Evolutionary conservation across 2,888 invertebrate species (phyloP), one percentile per base, ranked within the genome.

Genomic region (Catonia carolina): DNA sequence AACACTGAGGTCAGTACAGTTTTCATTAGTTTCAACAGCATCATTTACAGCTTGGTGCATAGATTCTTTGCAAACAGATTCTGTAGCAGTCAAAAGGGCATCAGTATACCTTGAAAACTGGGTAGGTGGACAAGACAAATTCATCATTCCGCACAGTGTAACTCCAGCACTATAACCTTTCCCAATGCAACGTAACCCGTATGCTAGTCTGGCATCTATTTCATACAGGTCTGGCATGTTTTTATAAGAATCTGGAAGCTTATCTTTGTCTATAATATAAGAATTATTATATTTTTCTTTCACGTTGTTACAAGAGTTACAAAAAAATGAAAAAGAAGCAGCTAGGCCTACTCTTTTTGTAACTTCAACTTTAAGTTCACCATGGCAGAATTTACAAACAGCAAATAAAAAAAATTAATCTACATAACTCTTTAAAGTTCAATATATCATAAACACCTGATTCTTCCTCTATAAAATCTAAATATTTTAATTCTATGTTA

Each of bases 11-110:
- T 49, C 49, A 8, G 31, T 27, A 31, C 18, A 31, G 8, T 31
- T 14, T 23, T 49, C 49, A 50, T 35, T 50, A 2, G 14, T 31
- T 36, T 37, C 22, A 14, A 37, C 23, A 36, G 15, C 51, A 35
- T 49, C 49, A 36, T 22, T 36, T 41, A 37, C n/a, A n/a, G n/a
- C n/a, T n/a, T n/a, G 22, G 17, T 47, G 47, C 55, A 55, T 55
- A 22, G 31, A 48, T 7, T 47, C 48, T 48, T 36, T 15, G 48
- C 35, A 55, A 48, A 48, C 37, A n/a, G 47, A 36, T 48, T 55
- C 20, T 27, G 48, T 20, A 55, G 48, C 55, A 55, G 47, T 23
- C 35, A 20, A 8, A 20, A 48, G 48, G 3, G 17, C 42, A 41
- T n/a, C 42, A 15, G 17, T 17, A 41, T 41, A 41, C 15, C 42